These are phyloP conservation scores for Ptychobarbus kaznakovi DNA, from an alignment of 2,797 vertebrate genomes.

Conservation along the genomic window DNA sequence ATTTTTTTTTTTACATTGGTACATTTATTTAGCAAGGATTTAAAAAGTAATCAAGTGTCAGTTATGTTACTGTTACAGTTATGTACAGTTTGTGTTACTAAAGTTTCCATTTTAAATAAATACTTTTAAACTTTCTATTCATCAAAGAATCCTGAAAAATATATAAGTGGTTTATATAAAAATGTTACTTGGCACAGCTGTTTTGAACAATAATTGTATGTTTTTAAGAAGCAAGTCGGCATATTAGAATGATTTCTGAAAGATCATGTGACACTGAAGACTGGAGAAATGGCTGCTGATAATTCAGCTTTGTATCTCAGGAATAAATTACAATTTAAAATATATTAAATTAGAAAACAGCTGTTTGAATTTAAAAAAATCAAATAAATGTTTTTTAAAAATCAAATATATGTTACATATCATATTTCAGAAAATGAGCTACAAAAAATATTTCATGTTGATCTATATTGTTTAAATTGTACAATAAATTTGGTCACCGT, in stretches of 20 bases:
- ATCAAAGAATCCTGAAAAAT: neutral
- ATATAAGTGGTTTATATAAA: neutral
- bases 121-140: neutral
- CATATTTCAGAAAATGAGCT: neutral
- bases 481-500: neutral
- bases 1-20: neutral
- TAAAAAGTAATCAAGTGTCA: neutral
- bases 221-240: neutral
- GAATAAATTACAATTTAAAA: neutral
- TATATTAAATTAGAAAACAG: neutral
- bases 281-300: neutral
- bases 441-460: neutral
- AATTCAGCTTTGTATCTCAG: neutral
- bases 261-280: neutral
- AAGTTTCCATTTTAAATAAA: neutral
- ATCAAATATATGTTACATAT: neutral
- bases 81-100: too few species aligned
- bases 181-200: neutral
- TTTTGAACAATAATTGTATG: neutral
- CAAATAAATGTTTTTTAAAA: neutral
- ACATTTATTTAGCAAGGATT: neutral
- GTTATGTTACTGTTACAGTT: too few species aligned
- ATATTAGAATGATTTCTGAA: neutral
- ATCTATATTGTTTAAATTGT: neutral
- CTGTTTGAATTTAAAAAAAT: neutral